A percentile compares a stretch with the other conserved stretches of the same genome.
Conservation (phyloP, 2,797 vertebrate species). For the Dermochelys coriacea region DNA sequence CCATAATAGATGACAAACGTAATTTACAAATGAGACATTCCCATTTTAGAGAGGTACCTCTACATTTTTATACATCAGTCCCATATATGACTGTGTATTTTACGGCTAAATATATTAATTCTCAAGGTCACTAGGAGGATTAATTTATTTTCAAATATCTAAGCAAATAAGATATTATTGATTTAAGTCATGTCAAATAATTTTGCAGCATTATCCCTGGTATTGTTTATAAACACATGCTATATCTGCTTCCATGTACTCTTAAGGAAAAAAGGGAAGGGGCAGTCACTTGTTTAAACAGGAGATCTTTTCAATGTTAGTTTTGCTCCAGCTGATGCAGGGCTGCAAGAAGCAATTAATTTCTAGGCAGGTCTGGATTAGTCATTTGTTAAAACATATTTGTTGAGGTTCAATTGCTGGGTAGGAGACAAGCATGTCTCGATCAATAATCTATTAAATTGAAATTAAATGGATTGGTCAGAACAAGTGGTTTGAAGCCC, state of each 20-base stretch:
- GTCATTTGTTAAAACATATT: conserved; percentile 5
- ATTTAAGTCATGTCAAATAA: background rate
- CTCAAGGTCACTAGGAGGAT: background rate
- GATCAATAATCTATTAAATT: background rate
- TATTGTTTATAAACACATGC: background rate
- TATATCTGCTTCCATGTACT: background rate
- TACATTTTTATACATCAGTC: background rate
- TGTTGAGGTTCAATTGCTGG: background rate
- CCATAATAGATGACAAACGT: background rate
- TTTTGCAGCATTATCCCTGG: background rate
- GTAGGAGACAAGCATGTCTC: background rate
- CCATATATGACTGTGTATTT: background rate
- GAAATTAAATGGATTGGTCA: background rate
- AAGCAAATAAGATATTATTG: background rate
- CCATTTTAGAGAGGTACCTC: background rate
- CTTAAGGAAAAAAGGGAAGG: background rate
- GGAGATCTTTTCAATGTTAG: background rate
- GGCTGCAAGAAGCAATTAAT: background rate
- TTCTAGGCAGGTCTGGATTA: background rate
- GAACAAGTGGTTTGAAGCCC: background rate
- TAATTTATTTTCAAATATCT: background rate
- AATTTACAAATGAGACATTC: background rate
- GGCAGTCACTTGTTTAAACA: background rate
- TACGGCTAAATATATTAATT: background rate
- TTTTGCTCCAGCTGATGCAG: background rate